A percentile compares a stretch with the other conserved stretches of the same genome.
These are phyloP conservation scores for Tiaroga cobitis DNA, from an alignment of 2,797 vertebrate genomes.

Conservation along the genomic window DNA sequence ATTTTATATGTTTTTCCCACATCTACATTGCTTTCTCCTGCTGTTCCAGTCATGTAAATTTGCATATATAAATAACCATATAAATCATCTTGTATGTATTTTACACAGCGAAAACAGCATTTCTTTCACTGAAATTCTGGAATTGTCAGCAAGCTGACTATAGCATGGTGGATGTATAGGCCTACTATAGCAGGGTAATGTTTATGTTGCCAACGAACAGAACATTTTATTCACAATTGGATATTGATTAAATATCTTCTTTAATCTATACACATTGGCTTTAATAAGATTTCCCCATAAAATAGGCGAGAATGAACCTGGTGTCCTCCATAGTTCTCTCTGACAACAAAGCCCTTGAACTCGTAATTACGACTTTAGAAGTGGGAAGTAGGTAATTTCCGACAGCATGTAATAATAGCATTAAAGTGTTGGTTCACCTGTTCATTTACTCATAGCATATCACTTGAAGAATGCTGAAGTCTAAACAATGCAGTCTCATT, in stretches of 20 bases:
- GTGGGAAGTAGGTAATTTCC: not conserved
- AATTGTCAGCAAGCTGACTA: too few species aligned
- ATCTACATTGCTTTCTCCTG: not conserved
- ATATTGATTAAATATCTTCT: not conserved
- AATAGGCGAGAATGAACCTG: not conserved
- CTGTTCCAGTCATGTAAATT: not conserved
- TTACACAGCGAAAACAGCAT: not conserved
- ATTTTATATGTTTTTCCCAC: too few species aligned
- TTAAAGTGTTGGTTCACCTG: not conserved
- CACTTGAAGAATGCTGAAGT: not conserved
- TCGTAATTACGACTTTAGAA: not conserved
- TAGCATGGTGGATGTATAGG: not conserved
- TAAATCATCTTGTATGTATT: not conserved
- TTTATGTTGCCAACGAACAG: not conserved
- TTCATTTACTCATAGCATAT: not conserved
- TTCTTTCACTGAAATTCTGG: not conserved
- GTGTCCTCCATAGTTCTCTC: not conserved
- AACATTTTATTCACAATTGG: not conserved
- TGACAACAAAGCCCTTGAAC: not conserved
- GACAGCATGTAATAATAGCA: not conserved
- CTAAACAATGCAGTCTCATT: too few species aligned
- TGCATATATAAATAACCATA: not conserved
- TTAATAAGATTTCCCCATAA: not conserved
- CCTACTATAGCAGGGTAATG: not conserved
- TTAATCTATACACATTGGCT: not conserved